Conservation (phyloP, 2,888 invertebrate genomes). For the Cephus nigrinus region DNA sequence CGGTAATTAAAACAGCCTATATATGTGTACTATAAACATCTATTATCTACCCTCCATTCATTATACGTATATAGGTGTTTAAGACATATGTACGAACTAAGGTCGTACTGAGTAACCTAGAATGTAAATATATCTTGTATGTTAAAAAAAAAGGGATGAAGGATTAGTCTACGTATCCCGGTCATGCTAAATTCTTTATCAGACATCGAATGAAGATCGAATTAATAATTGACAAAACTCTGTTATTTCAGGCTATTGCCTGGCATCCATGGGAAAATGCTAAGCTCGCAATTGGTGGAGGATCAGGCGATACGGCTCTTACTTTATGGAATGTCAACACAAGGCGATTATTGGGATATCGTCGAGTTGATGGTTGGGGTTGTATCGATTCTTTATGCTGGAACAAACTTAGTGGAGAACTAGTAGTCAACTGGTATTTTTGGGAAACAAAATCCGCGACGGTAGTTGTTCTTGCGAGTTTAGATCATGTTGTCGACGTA, state of each 20-base stretch:
- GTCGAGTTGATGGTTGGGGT: constrained; percentile 34
- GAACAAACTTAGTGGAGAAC: constrained; percentile 54
- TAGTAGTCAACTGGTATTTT: constrained; percentile 54
- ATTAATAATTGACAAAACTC: not conserved
- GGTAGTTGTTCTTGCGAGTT: constrained; percentile 44
- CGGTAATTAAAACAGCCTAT: not conserved
- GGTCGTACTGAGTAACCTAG: not conserved
- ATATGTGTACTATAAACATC: not conserved
- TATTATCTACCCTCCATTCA: not conserved
- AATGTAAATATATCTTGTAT: not conserved
- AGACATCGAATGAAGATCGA: not conserved
- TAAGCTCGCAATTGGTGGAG: constrained; percentile 52
- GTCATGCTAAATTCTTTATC: not conserved
- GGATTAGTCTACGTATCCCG: not conserved
- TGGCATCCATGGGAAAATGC: constrained; percentile 54
- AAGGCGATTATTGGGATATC: constrained; percentile 33
- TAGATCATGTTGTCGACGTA: constrained; percentile 49
- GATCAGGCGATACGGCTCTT: constrained; percentile 39
- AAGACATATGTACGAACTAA: not conserved
- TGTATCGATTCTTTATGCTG: constrained; percentile 46
- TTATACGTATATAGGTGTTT: not conserved
- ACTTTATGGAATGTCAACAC: constrained; percentile 51
- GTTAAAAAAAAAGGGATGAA: not conserved
- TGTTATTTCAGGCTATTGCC: constrained; percentile 42
- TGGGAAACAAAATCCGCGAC: constrained; percentile 27